Base-by-base conservation (phyloP, 1,140 invertebrate species). In the Scaptomyza graminum region DNA sequence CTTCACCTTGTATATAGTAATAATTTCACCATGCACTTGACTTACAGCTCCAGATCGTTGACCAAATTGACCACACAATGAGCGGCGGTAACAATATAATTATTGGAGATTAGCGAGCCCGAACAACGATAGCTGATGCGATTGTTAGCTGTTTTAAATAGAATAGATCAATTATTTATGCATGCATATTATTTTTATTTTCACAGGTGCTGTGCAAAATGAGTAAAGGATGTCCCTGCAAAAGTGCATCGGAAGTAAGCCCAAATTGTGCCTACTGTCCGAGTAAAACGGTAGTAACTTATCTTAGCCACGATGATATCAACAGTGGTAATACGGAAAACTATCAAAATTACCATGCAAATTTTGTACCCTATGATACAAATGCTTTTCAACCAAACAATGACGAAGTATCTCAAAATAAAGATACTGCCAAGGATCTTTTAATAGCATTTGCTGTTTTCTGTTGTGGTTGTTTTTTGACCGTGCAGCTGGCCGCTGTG, bases 81-180 rank as follows among this genome's bases (percentile, higher is more conserved):
- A 0, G 94, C 95, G 4, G 95, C 93, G 0, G 95, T 96, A 2
- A 96, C 46, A 15, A 96, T 92, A 70, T 94, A 94, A 1, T 92
- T 73, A 37, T 93, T 90, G 16, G 93, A 94, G 34, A 96, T 93
- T 0, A 96, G 90, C 2, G 94, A 93, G 1, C 95, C 95, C 1
- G 94, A 95, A 76, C 95, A 96, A 37, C 92, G 91, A 84, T 92
- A 94, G 39, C 92, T 92, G 3, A 92, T 77, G 13, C 71, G 60
- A 46, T 74, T 93, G 43, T 93, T 94, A 31, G 94, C 73, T 74
- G 93, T 44, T 5, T 9, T 18, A 16, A 44, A 18, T 31, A 13
- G 1, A 37, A 22, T 25, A 31, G 13, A 34, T 15, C 28, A 25
- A 46, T 25, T 31, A 3, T 25, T 16, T 16, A 13, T 13, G 12